These are phyloP conservation scores for Sitodiplosis mosellana DNA, from an alignment of 1,140 invertebrate genomes.

Conservation along the genomic window DNA sequence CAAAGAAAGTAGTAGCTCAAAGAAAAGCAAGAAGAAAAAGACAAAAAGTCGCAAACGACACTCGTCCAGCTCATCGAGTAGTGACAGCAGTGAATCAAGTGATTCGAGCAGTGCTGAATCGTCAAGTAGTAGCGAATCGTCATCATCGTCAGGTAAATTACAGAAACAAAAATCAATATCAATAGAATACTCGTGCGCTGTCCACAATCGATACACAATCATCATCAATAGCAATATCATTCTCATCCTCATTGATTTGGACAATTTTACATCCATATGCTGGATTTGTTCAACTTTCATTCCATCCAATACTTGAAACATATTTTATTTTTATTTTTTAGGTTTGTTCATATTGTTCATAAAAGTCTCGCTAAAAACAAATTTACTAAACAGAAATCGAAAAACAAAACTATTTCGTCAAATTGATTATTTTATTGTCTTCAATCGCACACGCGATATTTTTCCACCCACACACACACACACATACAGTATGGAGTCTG, in stretches of 20 bases:
- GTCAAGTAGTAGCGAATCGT: constrained; percentile 40
- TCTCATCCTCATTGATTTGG: background rate
- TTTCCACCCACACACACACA: no score
- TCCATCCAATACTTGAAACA: no score
- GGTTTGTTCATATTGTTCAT: no score
- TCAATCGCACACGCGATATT: no score
- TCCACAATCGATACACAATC: background rate
- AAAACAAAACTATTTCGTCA: no score
- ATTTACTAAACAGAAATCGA: no score
- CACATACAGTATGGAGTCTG: no score
- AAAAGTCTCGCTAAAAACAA: no score
- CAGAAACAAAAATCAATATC: background rate
- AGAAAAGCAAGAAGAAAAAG: constrained; percentile 50
- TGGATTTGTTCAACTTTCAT: no score
- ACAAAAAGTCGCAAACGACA: constrained; percentile 48
- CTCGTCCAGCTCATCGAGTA: constrained; percentile 43
- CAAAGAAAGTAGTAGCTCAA: constrained; percentile 46
- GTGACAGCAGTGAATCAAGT: constrained; percentile 37
- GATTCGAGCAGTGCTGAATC: constrained; percentile 33
- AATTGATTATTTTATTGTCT: no score
- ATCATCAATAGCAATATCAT: background rate
- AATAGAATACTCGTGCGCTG: background rate
- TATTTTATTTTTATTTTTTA: no score
- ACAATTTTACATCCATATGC: background rate
- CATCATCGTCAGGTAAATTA: constrained; percentile 29